Conservation (phyloP, 2,888 invertebrate species). For the Neria commutata region DNA sequence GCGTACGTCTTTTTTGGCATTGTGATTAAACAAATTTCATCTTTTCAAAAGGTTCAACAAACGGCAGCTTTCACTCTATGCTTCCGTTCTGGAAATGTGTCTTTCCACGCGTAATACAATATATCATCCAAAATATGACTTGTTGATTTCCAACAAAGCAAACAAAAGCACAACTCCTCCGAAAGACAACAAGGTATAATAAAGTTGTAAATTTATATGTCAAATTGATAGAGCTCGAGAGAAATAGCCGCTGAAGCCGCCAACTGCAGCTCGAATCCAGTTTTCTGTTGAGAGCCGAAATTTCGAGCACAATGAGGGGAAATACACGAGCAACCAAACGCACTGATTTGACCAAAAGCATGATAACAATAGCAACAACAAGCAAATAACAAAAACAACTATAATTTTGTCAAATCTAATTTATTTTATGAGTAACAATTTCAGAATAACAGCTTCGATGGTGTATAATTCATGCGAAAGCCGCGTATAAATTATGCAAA, state of each 20-base stretch:
- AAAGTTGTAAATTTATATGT: not conserved
- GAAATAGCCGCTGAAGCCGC: not conserved
- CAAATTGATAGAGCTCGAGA: too few species aligned
- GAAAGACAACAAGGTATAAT: not conserved
- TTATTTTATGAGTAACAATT: constrained; percentile 50
- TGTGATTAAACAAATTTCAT: too few species aligned
- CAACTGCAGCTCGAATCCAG: not conserved
- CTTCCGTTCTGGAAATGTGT: too few species aligned
- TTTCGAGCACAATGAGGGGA: not conserved
- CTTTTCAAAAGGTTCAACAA: too few species aligned
- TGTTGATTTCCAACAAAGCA: too few species aligned
- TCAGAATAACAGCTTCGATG: constrained; percentile 49
- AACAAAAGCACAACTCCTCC: not conserved
- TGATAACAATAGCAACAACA: constrained; percentile 13
- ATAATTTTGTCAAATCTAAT: constrained; percentile 52
- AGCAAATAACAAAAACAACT: constrained; percentile 18
- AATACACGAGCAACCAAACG: not conserved
- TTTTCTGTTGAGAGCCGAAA: not conserved
- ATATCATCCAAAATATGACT: too few species aligned
- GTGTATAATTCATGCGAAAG: constrained; percentile 51
- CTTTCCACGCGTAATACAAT: too few species aligned
- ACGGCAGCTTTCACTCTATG: too few species aligned
- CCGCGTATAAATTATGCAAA: constrained; percentile 16
- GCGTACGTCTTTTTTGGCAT: too few species aligned
- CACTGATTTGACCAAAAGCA: not conserved